Evolutionary conservation across 2,888 invertebrate genomes (phyloP).

Genomic region (Pyrgus malvae): DNA sequence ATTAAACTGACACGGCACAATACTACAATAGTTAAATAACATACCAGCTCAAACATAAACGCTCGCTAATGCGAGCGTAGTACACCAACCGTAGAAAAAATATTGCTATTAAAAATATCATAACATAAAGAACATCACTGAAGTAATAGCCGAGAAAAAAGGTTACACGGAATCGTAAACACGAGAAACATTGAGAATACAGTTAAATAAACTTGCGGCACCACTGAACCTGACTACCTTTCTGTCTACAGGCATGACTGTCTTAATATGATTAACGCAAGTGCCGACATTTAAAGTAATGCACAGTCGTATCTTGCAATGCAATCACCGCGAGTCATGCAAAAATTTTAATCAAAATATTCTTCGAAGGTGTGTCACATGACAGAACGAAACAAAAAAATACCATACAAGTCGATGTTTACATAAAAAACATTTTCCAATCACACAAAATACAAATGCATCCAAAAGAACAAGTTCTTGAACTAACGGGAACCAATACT

Average conservation of each 20-base stretch:
- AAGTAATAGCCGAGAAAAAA: slow-evolving; percentile 5
- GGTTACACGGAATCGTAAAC: not conserved
- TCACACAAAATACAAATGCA: not conserved
- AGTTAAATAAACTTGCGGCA: not conserved
- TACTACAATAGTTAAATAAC: not conserved
- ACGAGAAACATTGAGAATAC: not conserved
- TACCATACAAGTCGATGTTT: not conserved
- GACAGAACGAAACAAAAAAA: not conserved
- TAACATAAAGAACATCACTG: not conserved
- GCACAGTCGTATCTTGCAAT: not conserved
- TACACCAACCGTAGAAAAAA: not conserved
- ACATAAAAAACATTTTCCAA: not conserved
- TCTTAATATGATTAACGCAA: not conserved
- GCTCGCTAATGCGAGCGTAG: not conserved
- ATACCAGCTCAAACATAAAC: no score
- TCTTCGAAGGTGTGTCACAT: not conserved
- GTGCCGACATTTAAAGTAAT: not conserved
- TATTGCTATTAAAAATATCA: no score
- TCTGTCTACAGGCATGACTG: no score
- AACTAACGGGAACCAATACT: not conserved
- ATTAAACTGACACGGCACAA: not conserved
- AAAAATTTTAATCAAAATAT: not conserved
- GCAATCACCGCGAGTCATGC: not conserved
- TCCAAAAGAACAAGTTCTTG: not conserved
- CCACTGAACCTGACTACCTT: not conserved